Percentiles rank a stretch among this genome's conserved stretches.
phyloP scores from a whole-genome alignment of 2,888 invertebrate genomes.

The Encarsia formosa region DNA sequence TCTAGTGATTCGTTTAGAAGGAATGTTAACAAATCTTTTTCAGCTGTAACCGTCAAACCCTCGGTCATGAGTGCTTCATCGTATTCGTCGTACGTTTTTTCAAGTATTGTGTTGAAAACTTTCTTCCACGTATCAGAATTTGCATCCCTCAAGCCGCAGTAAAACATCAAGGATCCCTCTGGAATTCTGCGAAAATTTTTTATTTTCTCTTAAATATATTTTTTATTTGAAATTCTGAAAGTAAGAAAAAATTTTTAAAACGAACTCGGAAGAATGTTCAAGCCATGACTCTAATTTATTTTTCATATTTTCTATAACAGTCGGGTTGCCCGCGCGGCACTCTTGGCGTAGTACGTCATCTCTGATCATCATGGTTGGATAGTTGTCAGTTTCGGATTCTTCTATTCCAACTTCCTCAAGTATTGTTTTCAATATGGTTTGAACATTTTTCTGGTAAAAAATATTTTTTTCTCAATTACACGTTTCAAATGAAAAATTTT shows the following conservation, averaged over 20 bases:
- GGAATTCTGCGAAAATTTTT: slow-evolving; percentile 29
- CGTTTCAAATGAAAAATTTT: no score
- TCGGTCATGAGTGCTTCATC: slow-evolving; percentile 52
- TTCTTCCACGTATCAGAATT: slow-evolving; percentile 52
- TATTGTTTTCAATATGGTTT: neutral
- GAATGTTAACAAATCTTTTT: slow-evolving; percentile 55
- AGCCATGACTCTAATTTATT: slow-evolving; percentile 9
- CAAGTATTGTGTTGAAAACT: slow-evolving; percentile 56
- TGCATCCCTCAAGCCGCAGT: slow-evolving; percentile 41
- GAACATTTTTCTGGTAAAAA: slow-evolving; percentile 10
- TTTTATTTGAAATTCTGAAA: slow-evolving; percentile 1
- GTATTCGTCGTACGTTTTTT: slow-evolving; percentile 56
- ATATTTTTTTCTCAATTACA: no score
- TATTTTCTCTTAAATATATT: slow-evolving; percentile 12
- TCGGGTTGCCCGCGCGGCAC: no score
- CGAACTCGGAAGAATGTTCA: neutral
- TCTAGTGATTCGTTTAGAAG: slow-evolving; percentile 39
- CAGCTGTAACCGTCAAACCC: slow-evolving; percentile 63
- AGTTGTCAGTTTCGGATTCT: no score
- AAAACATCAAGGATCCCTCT: slow-evolving; percentile 28
- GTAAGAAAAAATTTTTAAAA: neutral
- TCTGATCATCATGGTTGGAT: no score
- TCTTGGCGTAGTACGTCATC: no score
- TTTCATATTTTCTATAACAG: no score
- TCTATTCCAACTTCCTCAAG: slow-evolving; percentile 19